phyloP scores from a whole-genome alignment of 2,797 vertebrate species.

The Mastacembelus armatus region DNA sequence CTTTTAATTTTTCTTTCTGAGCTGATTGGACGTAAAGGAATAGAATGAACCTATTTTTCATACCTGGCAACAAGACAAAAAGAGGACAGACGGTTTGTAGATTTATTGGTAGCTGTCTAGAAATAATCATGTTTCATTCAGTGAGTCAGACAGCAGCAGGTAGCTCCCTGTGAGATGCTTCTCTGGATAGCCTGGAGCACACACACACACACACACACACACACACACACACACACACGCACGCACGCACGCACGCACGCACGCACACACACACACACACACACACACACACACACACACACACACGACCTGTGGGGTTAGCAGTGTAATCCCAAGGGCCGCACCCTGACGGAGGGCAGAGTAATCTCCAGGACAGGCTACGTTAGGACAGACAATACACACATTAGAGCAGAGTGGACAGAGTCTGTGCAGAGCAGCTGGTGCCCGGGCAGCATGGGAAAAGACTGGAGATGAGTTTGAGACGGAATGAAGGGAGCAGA shows the following conservation, averaged over 20 bases:
- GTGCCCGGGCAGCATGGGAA: constrained; percentile 15
- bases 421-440: constrained; percentile 47
- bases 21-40: neutral
- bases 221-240: too few species aligned
- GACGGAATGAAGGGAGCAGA: neutral
- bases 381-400: constrained; percentile 45
- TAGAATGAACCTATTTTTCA: too few species aligned
- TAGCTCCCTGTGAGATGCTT: constrained; percentile 26
- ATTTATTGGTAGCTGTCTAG: constrained; percentile 10
- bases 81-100: neutral
- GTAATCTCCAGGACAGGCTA: constrained; percentile 50
- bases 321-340: constrained; percentile 50
- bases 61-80: neutral
- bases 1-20: neutral
- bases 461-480: constrained; percentile 31
- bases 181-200: constrained; percentile 10
- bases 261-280: constrained; percentile 26
- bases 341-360: constrained; percentile 43
- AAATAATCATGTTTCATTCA: constrained; percentile 29
- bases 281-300: constrained; percentile 21
- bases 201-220: too few species aligned
- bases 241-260: too few species aligned
- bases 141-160: constrained; percentile 30
- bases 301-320: constrained; percentile 17
- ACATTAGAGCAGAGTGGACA: constrained; percentile 28